Evolutionary conservation across 1,140 invertebrate species (phyloP).

Genomic region (Conus ventricosus): DNA sequence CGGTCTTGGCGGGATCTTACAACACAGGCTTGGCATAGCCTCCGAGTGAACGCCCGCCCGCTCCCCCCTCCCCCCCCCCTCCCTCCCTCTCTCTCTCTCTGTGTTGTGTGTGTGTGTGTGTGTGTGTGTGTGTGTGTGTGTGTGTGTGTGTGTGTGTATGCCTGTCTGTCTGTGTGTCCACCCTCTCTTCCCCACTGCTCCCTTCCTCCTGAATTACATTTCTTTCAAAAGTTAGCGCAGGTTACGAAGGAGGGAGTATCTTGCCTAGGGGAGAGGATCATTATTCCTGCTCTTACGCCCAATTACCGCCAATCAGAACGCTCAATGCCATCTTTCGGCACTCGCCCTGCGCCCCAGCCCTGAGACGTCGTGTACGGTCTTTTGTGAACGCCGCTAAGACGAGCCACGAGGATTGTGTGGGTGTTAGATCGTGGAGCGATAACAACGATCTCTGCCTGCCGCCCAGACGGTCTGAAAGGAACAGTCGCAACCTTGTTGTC

Average conservation of each 20-base stretch:
- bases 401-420: not conserved
- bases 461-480: too few species aligned
- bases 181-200: not conserved
- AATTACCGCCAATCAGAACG: conserved; percentile 14
- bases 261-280: not conserved
- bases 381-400: too few species aligned
- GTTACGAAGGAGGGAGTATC: not conserved
- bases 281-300: not conserved
- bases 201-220: not conserved
- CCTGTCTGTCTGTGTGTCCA: too few species aligned
- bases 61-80: too few species aligned
- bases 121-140: too few species aligned
- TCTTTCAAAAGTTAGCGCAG: not conserved
- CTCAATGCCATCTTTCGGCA: not conserved
- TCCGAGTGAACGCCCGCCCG: too few species aligned
- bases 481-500: too few species aligned
- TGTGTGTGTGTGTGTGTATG: too few species aligned
- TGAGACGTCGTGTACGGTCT: not conserved
- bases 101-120: too few species aligned
- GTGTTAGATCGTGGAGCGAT: not conserved
- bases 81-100: too few species aligned
- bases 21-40: too few species aligned
- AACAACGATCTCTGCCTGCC: not conserved
- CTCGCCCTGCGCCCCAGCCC: not conserved
- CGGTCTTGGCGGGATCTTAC: too few species aligned